Evolutionary conservation across 2,888 invertebrate genomes (phyloP).

Genomic region (Lithophane socia): DNA sequence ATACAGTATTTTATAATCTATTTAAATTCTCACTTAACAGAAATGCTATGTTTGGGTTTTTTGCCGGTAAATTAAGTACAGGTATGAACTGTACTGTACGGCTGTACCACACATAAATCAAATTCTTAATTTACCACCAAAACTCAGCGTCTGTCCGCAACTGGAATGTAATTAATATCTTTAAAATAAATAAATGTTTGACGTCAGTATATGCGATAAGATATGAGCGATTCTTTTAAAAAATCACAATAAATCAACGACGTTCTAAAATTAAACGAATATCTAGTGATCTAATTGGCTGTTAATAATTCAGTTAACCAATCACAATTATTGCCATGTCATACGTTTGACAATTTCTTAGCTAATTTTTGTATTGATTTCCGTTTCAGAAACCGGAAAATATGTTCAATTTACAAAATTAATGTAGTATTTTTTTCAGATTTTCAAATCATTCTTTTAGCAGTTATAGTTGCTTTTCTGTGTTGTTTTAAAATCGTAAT

Average conservation of each 20-base stretch:
- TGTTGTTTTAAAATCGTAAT: background rate
- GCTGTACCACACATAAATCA: constrained; percentile 22
- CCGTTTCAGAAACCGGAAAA: too few relatives aligned
- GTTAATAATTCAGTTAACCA: background rate
- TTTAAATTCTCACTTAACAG: too few relatives aligned
- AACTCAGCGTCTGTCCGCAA: constrained; percentile 37
- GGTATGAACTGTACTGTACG: too few relatives aligned
- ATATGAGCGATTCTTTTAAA: constrained; percentile 3
- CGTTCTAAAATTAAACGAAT: background rate
- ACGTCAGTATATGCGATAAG: constrained; percentile 31
- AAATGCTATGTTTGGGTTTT: background rate
- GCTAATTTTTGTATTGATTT: too few relatives aligned
- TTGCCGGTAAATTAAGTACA: background rate
- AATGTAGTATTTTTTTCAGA: background rate
- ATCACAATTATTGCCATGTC: background rate
- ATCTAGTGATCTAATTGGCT: background rate
- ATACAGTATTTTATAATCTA: background rate
- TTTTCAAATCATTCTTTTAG: too few relatives aligned
- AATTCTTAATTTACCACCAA: constrained; percentile 28
- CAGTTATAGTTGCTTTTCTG: too few relatives aligned
- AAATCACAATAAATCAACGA: background rate
- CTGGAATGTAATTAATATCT: constrained; percentile 61
- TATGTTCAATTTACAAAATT: background rate
- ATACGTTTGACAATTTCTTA: background rate
- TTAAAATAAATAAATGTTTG: constrained; percentile 58